Base-by-base conservation (phyloP, 2,888 invertebrate genomes). In the Petrolisthes manimaculis region DNA sequence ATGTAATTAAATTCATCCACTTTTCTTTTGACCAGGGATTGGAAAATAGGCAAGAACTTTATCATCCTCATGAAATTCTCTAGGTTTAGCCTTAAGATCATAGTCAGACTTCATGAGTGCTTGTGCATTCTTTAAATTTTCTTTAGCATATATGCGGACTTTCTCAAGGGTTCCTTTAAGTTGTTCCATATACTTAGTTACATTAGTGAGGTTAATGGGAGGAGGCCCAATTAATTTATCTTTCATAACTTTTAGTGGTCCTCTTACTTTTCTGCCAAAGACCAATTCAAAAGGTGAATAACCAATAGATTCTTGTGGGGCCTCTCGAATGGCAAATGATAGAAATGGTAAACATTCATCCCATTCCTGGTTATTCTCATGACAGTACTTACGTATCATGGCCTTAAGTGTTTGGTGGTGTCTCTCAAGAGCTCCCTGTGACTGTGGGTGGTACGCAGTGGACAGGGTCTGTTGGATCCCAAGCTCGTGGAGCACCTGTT, bases 371-470 rank as follows among this genome's bases (percentile, higher is more conserved):
- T 83, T n/a, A 9, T 24, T 74, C 21, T 83, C 74, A 74, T 21
- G 9, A 55, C 83, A 83, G 14, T 71, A 83, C 12, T 74, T 83
- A 6, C 61, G 1, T 14, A 55, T 0, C 37, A 83, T 71, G 6
- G 74, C 0, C 14, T 83, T 75, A 5, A 74, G 21, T 24, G 74
- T 75, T 51, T 85, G 85, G 37, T 85, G 78, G 53, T 18, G 61
- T 53, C 79, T 78, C 21, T 85, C 78, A 5, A 85, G 5, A 8
- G 37, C 21, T 6, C 85, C 85, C 53, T 85, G 85, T 12, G 78
- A 67, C 21, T 79, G 53, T 5, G 85, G 85, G 53, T 79, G 69
- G 69, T 85, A 79, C 5, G 79, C 85, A 9, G 79, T 53, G 5
- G 78, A 79, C 18, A 77, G 18, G n/a, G n/a, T 21, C n/a, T 84